Base-by-base conservation (phyloP, 37 sponge, comb jelly and placozoan genomes). In the Eunapius fragilis region DNA sequence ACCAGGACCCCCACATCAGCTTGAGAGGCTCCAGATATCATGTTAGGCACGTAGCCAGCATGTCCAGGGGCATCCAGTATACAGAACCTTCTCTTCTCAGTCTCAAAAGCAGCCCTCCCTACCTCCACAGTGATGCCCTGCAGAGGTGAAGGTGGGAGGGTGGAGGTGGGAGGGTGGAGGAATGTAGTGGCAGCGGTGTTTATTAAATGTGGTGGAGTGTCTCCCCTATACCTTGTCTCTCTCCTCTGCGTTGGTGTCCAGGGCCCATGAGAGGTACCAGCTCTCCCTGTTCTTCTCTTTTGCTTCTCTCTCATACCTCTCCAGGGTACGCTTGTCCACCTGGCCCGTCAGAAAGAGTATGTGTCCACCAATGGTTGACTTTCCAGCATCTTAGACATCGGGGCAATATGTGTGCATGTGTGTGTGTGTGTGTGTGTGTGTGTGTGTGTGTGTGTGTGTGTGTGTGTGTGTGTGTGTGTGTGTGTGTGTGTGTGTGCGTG, bases 21-120 rank as follows among this genome's bases (percentile, higher is more conserved):
- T 83, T 99, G 99, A 1, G 95, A 95, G 25, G 99, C 93, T 35
- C 99, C 99, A 34, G 93, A 85, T 25, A 99, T 99, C 99, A 99
- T 99, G 91, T 99, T 99, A 3, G 99, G 94, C 4, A 99, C 99
- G 83, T 97, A 99, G 23, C 97, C 93, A 69, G 94, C 91, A 84
- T 99, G 99, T 0, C 99, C 99, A 25, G 99, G 99, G 37, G 99
- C 99, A 85, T 99, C 99, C 32, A 99, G 79, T 72, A 99, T 95
- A 30, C 96, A 94, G 80, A 97, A 99, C 19, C 95, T 88, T 82
- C 97, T 99, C 90, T 91, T 97, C 23, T 89, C 93, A 31, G 99
- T 99, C 33, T 99, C 98, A 88, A 99, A 99, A 69, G 77, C 86
- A 2, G 98, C 99, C 35, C 99, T 83, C 0, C 99, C 99, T 22